These are phyloP conservation scores for Lagocephalus sceleratus DNA, from an alignment of 2,797 vertebrate species.

Conservation along the genomic window DNA sequence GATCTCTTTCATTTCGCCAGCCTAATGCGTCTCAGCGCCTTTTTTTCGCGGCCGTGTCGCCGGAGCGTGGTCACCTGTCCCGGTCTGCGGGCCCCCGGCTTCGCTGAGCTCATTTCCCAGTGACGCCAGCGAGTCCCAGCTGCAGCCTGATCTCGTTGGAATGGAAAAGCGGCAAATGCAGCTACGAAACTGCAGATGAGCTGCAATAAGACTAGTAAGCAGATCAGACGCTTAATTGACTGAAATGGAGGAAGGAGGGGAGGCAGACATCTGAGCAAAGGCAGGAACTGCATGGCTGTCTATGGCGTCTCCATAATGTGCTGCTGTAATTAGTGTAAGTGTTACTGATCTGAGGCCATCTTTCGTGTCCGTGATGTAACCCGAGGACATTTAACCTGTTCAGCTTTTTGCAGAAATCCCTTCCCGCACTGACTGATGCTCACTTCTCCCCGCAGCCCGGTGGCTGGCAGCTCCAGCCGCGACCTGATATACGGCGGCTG, in stretches of 20 bases:
- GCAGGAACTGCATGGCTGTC: slow-evolving; percentile 30
- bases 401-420: slow-evolving; percentile 38
- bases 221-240: slow-evolving; percentile 57
- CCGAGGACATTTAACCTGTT: slow-evolving; percentile 12
- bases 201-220: slow-evolving; percentile 45
- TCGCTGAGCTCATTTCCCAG: slow-evolving; percentile 60
- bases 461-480: slow-evolving; percentile 31
- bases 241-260: slow-evolving; percentile 40
- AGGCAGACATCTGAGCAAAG: slow-evolving; percentile 14
- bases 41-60: slow-evolving; percentile 44
- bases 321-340: slow-evolving; percentile 19
- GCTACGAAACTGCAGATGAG: slow-evolving; percentile 52
- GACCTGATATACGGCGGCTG: slow-evolving; percentile 45
- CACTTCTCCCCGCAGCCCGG: slow-evolving; percentile 31
- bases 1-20: slow-evolving; percentile 18
- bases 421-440: slow-evolving; percentile 38
- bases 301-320: slow-evolving; percentile 25
- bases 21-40: slow-evolving; percentile 32
- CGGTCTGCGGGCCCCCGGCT: slow-evolving; percentile 40
- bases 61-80: slow-evolving; percentile 54
- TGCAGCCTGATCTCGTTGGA: slow-evolving; percentile 67
- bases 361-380: slow-evolving; percentile 16
- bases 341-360: slow-evolving; percentile 27
- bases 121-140: slow-evolving; percentile 64
- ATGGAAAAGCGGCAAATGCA: slow-evolving; percentile 62